phyloP scores from a whole-genome alignment of 1,140 invertebrate genomes.

The Telenomus remus region DNA sequence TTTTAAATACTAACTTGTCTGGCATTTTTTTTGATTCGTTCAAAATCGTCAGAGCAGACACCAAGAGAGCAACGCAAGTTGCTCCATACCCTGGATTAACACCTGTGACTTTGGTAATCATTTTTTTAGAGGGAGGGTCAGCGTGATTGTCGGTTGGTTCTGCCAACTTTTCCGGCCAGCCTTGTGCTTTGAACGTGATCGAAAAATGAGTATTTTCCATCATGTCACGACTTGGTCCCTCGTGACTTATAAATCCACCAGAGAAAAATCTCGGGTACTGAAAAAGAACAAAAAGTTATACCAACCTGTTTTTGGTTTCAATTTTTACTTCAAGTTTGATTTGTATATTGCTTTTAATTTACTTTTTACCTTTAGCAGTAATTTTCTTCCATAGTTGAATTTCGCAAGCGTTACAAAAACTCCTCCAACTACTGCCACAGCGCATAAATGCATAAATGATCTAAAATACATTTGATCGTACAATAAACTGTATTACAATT shows the following conservation, averaged over 20 bases:
- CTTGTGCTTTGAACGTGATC: constrained; percentile 83
- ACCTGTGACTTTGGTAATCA: constrained; percentile 80
- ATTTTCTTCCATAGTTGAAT: constrained; percentile 78
- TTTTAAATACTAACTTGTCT: constrained; percentile 75
- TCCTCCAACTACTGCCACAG: constrained; percentile 76
- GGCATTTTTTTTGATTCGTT: constrained; percentile 87
- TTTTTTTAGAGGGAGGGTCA: constrained; percentile 79
- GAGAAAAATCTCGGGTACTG: constrained; percentile 86
- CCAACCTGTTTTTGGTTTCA: no score
- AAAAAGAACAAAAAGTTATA: no score
- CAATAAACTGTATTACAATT: neutral
- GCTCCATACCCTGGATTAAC: constrained; percentile 89
- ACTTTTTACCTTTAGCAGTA: constrained; percentile 79
- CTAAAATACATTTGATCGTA: constrained; percentile 27
- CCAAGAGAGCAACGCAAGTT: constrained; percentile 84
- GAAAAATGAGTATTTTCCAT: constrained; percentile 80
- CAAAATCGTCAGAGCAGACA: constrained; percentile 84
- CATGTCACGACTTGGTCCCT: constrained; percentile 80
- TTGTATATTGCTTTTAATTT: neutral
- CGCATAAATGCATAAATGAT: constrained; percentile 73
- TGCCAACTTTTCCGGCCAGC: constrained; percentile 83
- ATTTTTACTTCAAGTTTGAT: constrained; percentile 15
- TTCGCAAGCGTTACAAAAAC: constrained; percentile 82
- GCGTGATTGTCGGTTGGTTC: constrained; percentile 79
- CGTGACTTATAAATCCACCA: constrained; percentile 80